A percentile compares a stretch with the other conserved stretches of the same genome.
Evolutionary conservation across 2,888 invertebrate species (phyloP).

Genomic region (Drosophila buzzatii): DNA sequence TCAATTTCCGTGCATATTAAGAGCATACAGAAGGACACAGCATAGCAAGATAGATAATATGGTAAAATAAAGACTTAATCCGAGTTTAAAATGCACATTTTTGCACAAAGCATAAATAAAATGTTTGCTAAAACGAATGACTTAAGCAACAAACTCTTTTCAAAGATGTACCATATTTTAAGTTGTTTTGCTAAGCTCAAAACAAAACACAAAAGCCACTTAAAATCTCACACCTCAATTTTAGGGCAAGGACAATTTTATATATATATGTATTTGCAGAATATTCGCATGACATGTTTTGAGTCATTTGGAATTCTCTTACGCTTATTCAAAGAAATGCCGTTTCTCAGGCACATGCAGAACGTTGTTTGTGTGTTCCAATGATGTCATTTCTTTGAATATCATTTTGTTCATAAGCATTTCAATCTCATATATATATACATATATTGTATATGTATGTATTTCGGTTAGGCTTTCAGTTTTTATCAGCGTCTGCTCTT

Average conservation of each 20-base stretch:
- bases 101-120: background rate
- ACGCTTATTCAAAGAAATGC: slow-evolving; percentile 56
- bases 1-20: background rate
- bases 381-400: slow-evolving; percentile 70
- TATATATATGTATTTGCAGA: background rate
- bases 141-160: slow-evolving; percentile 57
- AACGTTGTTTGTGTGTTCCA: slow-evolving; percentile 33
- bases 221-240: slow-evolving; percentile 33
- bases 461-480: slow-evolving; percentile 29
- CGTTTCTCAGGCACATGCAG: slow-evolving; percentile 49
- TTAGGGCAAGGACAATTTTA: slow-evolving; percentile 45
- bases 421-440: slow-evolving; percentile 15
- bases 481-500: slow-evolving; percentile 60
- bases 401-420: slow-evolving; percentile 42
- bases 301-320: slow-evolving; percentile 49
- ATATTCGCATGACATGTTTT: slow-evolving; percentile 37
- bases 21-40: background rate
- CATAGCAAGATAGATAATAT: background rate
- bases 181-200: slow-evolving; percentile 2
- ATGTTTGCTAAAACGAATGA: slow-evolving; percentile 44
- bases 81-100: background rate
- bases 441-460: slow-evolving; percentile 11
- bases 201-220: slow-evolving; percentile 9
- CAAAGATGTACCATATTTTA: slow-evolving; percentile 10
- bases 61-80: background rate